Conservation (phyloP, 2,113 vertebrate genomes). For the Eulemur macaco region DNA sequence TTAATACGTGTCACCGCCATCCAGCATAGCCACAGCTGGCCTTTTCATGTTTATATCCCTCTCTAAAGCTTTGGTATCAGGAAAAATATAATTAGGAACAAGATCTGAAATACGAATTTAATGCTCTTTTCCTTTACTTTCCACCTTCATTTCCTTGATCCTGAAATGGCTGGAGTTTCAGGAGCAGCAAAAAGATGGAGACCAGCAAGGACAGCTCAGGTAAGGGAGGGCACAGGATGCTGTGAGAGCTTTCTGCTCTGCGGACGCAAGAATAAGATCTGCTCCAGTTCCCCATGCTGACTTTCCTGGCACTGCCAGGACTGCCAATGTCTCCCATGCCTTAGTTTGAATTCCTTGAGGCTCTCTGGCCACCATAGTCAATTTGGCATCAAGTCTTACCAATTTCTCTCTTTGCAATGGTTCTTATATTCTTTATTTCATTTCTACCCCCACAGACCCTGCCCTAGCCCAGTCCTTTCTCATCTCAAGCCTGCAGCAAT, state of each 20-base stretch:
- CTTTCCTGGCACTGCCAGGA: not conserved
- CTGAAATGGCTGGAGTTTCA: slow-evolving; percentile 70
- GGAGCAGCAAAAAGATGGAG: slow-evolving; percentile 56
- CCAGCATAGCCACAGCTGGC: slow-evolving; percentile 33
- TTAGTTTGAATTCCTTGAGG: not conserved
- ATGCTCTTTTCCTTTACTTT: slow-evolving; percentile 51
- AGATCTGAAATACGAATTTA: slow-evolving; percentile 39
- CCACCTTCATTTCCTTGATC: slow-evolving; percentile 52
- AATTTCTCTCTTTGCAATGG: not conserved
- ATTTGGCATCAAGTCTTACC: not conserved
- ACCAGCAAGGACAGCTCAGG: slow-evolving; percentile 61
- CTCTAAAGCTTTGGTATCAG: not conserved
- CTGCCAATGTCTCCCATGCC: too few relatives aligned
- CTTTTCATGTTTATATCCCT: slow-evolving; percentile 48
- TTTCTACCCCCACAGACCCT: not conserved
- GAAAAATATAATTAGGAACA: slow-evolving; percentile 1
- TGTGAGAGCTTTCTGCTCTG: not conserved
- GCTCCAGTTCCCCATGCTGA: too few relatives aligned
- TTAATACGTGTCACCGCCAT: not conserved
- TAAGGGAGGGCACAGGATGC: not conserved
- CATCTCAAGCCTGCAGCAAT: not conserved
- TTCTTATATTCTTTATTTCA: not conserved
- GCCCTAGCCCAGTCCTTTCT: not conserved
- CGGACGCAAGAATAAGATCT: not conserved
- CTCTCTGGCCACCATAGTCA: not conserved